Evolutionary conservation across 2,888 invertebrate genomes (phyloP).

Genomic region (Resseliella maxima): DNA sequence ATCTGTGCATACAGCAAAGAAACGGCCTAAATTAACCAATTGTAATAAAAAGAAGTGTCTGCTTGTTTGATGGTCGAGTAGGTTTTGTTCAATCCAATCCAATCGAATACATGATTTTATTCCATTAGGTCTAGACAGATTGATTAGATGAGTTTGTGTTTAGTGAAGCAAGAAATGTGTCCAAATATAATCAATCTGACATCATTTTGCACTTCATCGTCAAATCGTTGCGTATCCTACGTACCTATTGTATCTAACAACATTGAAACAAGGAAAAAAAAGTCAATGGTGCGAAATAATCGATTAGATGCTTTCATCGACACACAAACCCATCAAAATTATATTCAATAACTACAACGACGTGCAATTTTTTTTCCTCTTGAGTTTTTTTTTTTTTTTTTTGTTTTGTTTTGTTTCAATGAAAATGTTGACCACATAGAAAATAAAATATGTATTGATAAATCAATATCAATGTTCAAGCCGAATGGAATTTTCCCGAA

Average conservation of each 20-base stretch:
- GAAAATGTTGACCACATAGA: too few relatives aligned
- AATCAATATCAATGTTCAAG: too few relatives aligned
- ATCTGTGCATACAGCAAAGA: background rate
- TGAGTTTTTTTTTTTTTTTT: too few relatives aligned
- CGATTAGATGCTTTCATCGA: background rate
- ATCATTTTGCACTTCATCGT: conserved; percentile 17
- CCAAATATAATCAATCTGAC: background rate
- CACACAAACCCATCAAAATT: background rate
- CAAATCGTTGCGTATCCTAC: background rate
- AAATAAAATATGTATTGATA: too few relatives aligned
- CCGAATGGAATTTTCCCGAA: too few relatives aligned
- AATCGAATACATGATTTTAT: background rate
- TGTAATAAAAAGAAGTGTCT: background rate
- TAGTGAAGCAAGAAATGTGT: conserved; percentile 6
- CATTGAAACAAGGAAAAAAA: background rate
- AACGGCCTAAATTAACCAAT: background rate
- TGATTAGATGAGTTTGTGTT: background rate
- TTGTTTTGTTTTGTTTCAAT: too few relatives aligned
- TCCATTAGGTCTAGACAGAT: conserved; percentile 12
- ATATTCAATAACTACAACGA: conserved; percentile 13
- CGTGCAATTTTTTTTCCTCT: background rate
- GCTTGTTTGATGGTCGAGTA: background rate
- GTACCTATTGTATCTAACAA: background rate
- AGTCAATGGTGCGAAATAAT: conserved; percentile 1
- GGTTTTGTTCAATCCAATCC: background rate